These are phyloP conservation scores for Troglohyphantes excavatus DNA, from an alignment of 2,888 invertebrate species.

Conservation along the genomic window DNA sequence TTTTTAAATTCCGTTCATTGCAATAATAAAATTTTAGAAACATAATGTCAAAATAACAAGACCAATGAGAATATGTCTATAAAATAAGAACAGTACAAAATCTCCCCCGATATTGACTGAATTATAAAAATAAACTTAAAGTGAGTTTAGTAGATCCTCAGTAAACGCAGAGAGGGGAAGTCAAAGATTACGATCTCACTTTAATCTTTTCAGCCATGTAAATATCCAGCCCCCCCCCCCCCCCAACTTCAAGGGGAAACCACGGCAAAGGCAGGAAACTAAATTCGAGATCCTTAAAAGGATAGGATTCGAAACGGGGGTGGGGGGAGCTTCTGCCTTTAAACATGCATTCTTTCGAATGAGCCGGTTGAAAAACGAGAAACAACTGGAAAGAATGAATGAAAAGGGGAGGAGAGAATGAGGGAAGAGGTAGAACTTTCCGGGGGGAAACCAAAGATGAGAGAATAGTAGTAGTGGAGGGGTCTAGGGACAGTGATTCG, in stretches of 20 bases:
- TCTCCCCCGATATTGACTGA: too few relatives aligned
- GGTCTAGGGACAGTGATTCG: not conserved
- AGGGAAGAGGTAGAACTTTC: constrained; percentile 37
- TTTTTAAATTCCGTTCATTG: too few relatives aligned
- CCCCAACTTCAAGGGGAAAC: not conserved
- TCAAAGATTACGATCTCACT: constrained; percentile 19
- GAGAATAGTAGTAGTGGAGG: not conserved
- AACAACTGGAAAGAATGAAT: constrained; percentile 27
- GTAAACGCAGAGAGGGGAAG: not conserved
- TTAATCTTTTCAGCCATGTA: constrained; percentile 37
- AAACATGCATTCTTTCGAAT: constrained; percentile 22
- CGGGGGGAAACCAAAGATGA: constrained; percentile 60
- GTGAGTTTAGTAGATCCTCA: too few relatives aligned
- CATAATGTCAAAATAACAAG: too few relatives aligned
- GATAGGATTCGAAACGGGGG: not conserved
- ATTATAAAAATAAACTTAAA: too few relatives aligned
- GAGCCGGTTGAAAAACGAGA: not conserved
- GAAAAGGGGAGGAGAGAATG: too few relatives aligned
- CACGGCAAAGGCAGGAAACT: not conserved
- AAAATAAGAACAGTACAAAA: too few relatives aligned
- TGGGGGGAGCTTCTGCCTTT: not conserved
- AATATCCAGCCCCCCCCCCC: constrained; percentile 16
- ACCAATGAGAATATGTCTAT: too few relatives aligned
- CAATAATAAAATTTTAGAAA: too few relatives aligned
- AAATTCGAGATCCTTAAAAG: not conserved